Evolutionary conservation across 1,140 invertebrate species (phyloP).

Genomic region (Lucilia cuprina): DNA sequence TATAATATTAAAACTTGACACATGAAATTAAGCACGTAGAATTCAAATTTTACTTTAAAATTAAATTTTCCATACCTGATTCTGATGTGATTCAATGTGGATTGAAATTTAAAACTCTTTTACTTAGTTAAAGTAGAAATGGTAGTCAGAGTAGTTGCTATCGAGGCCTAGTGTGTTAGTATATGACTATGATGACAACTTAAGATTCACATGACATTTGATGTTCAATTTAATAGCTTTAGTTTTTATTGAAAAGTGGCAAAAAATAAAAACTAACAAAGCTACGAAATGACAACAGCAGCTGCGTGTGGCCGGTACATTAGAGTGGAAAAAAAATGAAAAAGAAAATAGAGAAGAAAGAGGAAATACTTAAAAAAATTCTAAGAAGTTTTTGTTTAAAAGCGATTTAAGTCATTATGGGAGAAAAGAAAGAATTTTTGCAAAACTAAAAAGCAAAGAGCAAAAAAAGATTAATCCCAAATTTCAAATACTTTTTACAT

Average conservation of each 20-base stretch:
- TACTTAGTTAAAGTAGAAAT: background rate
- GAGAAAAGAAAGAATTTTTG: too few relatives aligned
- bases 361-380: background rate
- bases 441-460: too few relatives aligned
- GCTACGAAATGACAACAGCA: background rate
- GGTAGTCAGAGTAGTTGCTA: background rate
- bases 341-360: background rate
- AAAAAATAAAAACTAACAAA: background rate
- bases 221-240: conserved; percentile 10
- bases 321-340: background rate
- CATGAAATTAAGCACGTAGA: too few relatives aligned
- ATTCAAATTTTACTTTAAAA: too few relatives aligned
- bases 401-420: too few relatives aligned
- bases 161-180: background rate
- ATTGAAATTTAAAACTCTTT: background rate
- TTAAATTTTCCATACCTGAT: background rate
- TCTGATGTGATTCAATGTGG: too few relatives aligned
- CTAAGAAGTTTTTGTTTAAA: background rate
- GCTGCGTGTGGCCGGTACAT: background rate
- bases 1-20: too few relatives aligned
- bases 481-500: too few relatives aligned
- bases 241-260: background rate
- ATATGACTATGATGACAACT: conserved; percentile 13
- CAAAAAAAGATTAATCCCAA: too few relatives aligned
- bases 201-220: conserved; percentile 17